Evolutionary conservation across 2,113 vertebrate genomes (phyloP).

Genomic region (Catharus bicknelli): DNA sequence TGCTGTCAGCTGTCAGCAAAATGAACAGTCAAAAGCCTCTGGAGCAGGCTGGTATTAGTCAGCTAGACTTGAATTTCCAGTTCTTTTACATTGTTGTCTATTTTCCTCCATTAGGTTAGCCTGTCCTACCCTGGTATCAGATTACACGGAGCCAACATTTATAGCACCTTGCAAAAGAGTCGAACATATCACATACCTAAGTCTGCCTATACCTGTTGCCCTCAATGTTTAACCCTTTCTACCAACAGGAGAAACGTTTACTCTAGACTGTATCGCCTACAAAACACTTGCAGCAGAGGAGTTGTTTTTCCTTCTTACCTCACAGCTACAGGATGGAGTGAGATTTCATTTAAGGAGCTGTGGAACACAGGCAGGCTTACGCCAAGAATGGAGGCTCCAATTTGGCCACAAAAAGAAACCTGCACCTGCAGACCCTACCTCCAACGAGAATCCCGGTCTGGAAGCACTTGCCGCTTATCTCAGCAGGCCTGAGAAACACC

Average conservation of each 20-base stretch:
- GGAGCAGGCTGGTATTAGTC: constrained; percentile 68
- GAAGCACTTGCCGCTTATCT: not conserved
- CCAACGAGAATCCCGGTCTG: not conserved
- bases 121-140: constrained; percentile 66
- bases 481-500: not conserved
- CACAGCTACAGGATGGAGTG: not conserved
- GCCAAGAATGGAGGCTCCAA: not conserved
- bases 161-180: constrained; percentile 75
- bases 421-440: not conserved
- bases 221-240: constrained; percentile 66
- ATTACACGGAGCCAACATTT: constrained; percentile 72
- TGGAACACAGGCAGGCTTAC: accelerated
- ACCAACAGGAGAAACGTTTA: not conserved
- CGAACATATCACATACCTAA: constrained; percentile 73
- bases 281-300: not conserved
- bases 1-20: constrained; percentile 69
- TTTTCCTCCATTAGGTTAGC: constrained; percentile 67
- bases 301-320: not conserved
- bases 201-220: constrained; percentile 75
- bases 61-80: constrained; percentile 83
- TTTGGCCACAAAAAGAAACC: not conserved
- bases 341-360: not conserved
- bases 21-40: constrained; percentile 51
- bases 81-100: constrained; percentile 80
- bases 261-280: not conserved